Conservation (phyloP, 2,888 invertebrate species). For the Anticlea derivata region DNA sequence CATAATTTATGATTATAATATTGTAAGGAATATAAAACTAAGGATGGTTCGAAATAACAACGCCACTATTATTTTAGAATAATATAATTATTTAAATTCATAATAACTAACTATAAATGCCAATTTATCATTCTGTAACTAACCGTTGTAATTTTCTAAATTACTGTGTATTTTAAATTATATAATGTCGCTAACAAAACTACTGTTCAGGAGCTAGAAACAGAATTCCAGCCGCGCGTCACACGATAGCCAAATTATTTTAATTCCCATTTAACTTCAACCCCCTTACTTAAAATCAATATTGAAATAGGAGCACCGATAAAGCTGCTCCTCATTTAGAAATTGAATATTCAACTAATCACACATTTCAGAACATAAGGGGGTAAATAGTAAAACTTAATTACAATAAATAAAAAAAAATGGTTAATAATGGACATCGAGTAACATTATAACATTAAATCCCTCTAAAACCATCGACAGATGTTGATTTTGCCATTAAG, state of each 20-base stretch:
- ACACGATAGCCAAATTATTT: constrained; percentile 47
- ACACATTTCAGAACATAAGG: too few species aligned
- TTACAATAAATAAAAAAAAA: constrained; percentile 15
- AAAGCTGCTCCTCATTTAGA: too few species aligned
- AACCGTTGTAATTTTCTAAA: constrained; percentile 73
- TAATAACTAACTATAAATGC: constrained; percentile 84
- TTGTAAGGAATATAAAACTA: neutral
- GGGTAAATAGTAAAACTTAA: too few species aligned
- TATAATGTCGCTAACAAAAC: constrained; percentile 56
- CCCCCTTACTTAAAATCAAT: constrained; percentile 10
- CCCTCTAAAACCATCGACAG: constrained; percentile 29
- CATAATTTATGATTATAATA: too few species aligned
- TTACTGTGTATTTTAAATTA: constrained; percentile 61
- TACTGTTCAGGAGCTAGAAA: constrained; percentile 21
- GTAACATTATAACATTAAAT: constrained; percentile 35
- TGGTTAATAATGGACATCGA: constrained; percentile 45
- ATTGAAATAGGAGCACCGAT: neutral
- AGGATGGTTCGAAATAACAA: constrained; percentile 62
- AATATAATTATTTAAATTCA: constrained; percentile 84
- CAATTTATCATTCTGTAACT: constrained; percentile 70
- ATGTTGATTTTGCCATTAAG: constrained; percentile 24
- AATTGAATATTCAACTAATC: too few species aligned
- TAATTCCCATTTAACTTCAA: constrained; percentile 24
- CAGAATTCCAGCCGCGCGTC: constrained; percentile 18
- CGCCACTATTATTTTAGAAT: constrained; percentile 80